Conservation (phyloP, 35 echinoderm and acorn worm species). For the Eucidaris tribuloides region DNA sequence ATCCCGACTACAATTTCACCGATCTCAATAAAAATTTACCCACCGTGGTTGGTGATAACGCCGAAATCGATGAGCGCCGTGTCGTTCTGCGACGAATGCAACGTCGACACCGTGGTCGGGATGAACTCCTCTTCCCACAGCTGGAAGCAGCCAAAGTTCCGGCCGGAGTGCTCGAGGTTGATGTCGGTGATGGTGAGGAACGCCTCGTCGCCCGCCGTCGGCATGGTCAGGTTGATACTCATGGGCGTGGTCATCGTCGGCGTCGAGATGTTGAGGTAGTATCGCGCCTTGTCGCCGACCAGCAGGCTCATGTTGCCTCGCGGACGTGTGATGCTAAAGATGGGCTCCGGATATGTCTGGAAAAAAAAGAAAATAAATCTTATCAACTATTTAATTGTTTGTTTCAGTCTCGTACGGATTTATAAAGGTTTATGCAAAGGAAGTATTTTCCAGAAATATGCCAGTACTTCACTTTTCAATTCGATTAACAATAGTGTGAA, state of each 20-base stretch:
- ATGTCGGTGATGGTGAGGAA: conserved; percentile 66
- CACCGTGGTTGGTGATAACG: conserved; percentile 82
- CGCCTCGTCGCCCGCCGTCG: conserved; percentile 61
- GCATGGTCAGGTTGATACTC: conserved; percentile 71
- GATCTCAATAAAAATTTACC: not conserved
- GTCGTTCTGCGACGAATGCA: conserved; percentile 64
- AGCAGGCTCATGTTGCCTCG: conserved; percentile 62
- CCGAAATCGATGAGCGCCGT: conserved; percentile 73
- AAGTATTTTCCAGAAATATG: too few relatives aligned
- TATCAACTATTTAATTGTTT: too few relatives aligned
- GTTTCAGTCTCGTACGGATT: too few relatives aligned
- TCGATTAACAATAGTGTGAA: too few relatives aligned
- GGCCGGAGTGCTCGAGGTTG: conserved; percentile 35
- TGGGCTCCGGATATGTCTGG: conserved; percentile 41
- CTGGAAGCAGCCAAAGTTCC: conserved; percentile 71
- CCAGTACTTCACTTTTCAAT: too few relatives aligned
- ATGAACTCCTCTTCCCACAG: conserved; percentile 58
- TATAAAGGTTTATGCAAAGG: too few relatives aligned
- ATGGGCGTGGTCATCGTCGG: conserved; percentile 66
- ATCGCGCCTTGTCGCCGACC: conserved; percentile 63
- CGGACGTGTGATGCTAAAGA: conserved; percentile 45
- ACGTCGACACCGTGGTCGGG: conserved; percentile 42
- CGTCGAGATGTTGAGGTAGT: conserved; percentile 72
- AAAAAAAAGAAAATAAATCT: too few relatives aligned
- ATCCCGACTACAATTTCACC: not conserved